Percentiles rank a stretch among this genome's conserved stretches.
phyloP scores from a whole-genome alignment of 2,797 vertebrate genomes.

The Eidolon dupreanum region DNA sequence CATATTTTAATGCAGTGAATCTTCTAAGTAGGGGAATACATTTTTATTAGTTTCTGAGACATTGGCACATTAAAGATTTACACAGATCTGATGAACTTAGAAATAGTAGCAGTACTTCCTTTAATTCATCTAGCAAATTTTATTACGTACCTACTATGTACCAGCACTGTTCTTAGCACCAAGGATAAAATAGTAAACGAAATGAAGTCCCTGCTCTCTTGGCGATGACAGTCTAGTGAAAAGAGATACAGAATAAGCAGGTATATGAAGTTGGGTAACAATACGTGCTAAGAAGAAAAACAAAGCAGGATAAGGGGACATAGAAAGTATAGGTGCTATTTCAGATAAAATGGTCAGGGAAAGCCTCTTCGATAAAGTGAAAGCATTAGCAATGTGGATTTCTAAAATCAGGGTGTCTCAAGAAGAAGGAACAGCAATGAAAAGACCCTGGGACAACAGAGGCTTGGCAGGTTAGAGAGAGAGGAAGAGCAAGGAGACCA shows the following conservation, averaged over 20 bases:
- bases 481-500: neutral
- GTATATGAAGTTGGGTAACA: neutral
- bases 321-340: neutral
- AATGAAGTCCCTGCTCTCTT: neutral
- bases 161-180: neutral
- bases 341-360: neutral
- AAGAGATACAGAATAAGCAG: neutral
- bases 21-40: neutral
- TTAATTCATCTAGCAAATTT: neutral
- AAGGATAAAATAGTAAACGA: neutral
- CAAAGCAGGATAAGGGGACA: neutral
- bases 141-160: neutral
- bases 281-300: neutral
- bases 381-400: neutral
- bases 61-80: neutral
- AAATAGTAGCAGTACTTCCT: neutral
- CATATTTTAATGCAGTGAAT: neutral
- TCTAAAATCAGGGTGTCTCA: neutral
- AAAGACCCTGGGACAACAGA: neutral
- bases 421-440: neutral
- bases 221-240: neutral
- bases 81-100: neutral
- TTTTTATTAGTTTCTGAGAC: neutral
- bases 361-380: neutral
- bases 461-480: neutral